These are phyloP conservation scores for Pipistrellus pipistrellus DNA, from an alignment of 2,797 vertebrate genomes.

Conservation along the genomic window DNA sequence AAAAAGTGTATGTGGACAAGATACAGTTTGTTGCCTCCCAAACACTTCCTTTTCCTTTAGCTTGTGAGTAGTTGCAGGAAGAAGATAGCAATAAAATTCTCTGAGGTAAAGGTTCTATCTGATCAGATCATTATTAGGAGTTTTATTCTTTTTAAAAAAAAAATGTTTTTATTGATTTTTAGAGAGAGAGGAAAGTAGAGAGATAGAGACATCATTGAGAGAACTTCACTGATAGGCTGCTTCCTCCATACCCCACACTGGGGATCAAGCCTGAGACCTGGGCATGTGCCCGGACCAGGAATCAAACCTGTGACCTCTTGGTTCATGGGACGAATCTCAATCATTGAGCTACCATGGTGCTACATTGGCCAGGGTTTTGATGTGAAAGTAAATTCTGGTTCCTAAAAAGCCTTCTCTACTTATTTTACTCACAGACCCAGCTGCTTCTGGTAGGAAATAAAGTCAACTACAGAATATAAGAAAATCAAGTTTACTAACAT, in stretches of 20 bases:
- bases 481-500: constrained; percentile 64
- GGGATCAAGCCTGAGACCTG: no score
- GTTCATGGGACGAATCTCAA: no score
- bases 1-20: not conserved
- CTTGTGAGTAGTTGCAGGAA: not conserved
- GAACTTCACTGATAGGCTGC: no score
- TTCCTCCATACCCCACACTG: no score
- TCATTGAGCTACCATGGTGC: no score
- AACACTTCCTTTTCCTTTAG: not conserved
- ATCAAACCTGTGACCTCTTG: no score
- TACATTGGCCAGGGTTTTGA: not conserved
- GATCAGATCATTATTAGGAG: not conserved
- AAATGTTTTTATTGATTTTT: no score
- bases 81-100: constrained; percentile 1
- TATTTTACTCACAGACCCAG: constrained; percentile 56
- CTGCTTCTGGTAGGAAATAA: constrained; percentile 62
- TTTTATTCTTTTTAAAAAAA: no score
- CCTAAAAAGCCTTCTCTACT: constrained; percentile 5
- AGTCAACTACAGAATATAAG: constrained; percentile 70
- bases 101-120: not conserved
- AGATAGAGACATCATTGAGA: no score
- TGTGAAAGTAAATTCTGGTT: not conserved
- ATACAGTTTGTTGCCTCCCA: not conserved
- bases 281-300: no score
- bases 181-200: no score